Base-by-base conservation (phyloP, 2,797 vertebrate species). In the Cynopterus sphinx region DNA sequence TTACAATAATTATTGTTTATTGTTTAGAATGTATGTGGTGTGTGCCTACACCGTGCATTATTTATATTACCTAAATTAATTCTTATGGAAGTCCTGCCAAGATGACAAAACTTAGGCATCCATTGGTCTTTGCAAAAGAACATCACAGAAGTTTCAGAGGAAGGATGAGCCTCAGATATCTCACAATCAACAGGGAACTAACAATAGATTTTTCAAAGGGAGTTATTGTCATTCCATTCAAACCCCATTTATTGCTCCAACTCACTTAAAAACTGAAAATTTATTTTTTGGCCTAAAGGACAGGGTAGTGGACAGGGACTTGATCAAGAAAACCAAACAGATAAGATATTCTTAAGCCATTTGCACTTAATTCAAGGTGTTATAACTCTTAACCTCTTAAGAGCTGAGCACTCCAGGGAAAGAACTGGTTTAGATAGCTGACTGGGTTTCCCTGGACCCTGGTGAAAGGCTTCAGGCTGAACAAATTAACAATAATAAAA, bases 401-500 rank as follows among this genome's bases (percentile, higher is more conserved):
- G 12, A 4, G 36, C 12, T 2, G 5, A 71, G 43, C 51, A 24
- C 63, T 95, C 17, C 15, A 31, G 68, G 61, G 55, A 82, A 12
- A 22, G 31, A 85, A 15, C 2, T 51, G 70, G 49, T 28, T 92
- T 53, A 51, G 9, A 49, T 65, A 84, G 17, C 17, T 81, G 57
- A 33, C 59, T 63, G n/a, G 19, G 1, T 82, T 24, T 63, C 61
- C 41, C 59, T 41, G n/a, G 59, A 67, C 24, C 22, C 16, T 0
- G 3, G 17, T 41, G n/a, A 91, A 79, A 67, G 51, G 41, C 36
- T 81, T 91, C 9, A 3, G 26, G 63, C 63, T 71, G 24, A 87
- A 84, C 71, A 41, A 79, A 84, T 92, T 89, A 93, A 21, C 59
- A 96, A 91, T 65, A 89, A 68, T 77, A 86, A 86, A 88, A 79